Evolutionary conservation across 1,140 invertebrate genomes (phyloP).

Genomic region (Saxidomus purpurata): DNA sequence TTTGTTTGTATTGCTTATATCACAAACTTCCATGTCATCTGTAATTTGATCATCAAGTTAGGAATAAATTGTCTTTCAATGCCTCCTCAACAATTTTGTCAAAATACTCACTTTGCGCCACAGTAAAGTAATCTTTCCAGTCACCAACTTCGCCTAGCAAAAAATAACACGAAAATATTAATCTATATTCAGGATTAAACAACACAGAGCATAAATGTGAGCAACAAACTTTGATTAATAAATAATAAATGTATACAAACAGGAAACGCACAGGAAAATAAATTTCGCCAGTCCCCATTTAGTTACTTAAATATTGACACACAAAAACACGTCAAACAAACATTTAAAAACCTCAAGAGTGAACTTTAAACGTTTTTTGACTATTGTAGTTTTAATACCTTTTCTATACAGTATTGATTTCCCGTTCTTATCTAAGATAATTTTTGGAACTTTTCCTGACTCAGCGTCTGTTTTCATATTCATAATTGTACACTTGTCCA

Average conservation of each 20-base stretch:
- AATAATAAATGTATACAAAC: neutral
- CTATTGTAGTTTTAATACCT: too few relatives aligned
- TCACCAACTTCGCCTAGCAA: neutral
- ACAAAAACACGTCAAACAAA: too few relatives aligned
- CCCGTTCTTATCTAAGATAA: neutral
- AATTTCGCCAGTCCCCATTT: too few relatives aligned
- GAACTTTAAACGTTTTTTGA: too few relatives aligned
- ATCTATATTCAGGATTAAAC: neutral
- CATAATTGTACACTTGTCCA: neutral
- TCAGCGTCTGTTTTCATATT: neutral
- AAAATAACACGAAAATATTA: neutral
- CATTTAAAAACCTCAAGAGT: too few relatives aligned
- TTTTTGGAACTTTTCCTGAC: neutral
- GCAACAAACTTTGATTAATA: neutral
- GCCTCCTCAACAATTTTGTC: neutral
- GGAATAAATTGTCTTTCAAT: neutral
- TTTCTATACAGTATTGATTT: constrained; percentile 30
- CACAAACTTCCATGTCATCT: too few relatives aligned
- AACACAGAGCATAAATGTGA: neutral
- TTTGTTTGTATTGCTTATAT: too few relatives aligned
- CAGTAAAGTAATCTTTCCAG: neutral
- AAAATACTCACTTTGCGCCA: neutral
- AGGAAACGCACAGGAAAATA: neutral
- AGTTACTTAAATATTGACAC: too few relatives aligned
- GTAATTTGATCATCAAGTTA: too few relatives aligned